phyloP scores from a whole-genome alignment of 2,888 invertebrate species.

The Pseudeuparius sepicola region DNA sequence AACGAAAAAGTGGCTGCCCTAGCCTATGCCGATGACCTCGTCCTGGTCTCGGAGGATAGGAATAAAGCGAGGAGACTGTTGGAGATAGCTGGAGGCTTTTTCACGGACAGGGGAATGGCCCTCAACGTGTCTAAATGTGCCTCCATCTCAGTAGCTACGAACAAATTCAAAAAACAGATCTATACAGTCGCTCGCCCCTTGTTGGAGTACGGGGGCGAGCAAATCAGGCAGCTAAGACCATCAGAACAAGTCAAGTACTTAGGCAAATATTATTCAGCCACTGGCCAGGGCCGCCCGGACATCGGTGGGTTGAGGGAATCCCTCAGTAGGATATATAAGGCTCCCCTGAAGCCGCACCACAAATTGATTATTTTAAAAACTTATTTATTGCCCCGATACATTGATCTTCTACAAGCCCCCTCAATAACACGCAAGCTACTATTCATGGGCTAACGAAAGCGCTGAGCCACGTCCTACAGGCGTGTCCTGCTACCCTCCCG shows the following conservation, averaged over 20 bases:
- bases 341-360: neutral
- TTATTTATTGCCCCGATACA: neutral
- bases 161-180: too few species aligned
- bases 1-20: too few species aligned
- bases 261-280: neutral
- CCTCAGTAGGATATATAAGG: neutral
- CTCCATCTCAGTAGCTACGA: too few species aligned
- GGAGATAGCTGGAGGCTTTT: slow-evolving; percentile 2
- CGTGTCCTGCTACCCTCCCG: slow-evolving; percentile 6
- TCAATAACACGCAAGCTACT: slow-evolving; percentile 12
- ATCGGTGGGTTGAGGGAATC: neutral
- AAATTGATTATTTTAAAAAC: neutral
- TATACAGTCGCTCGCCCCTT: too few species aligned
- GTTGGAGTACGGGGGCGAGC: too few species aligned
- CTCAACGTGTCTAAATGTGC: too few species aligned
- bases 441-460: too few species aligned
- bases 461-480: slow-evolving; percentile 10
- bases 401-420: slow-evolving; percentile 9
- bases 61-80: slow-evolving; percentile 2
- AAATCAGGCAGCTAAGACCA: too few species aligned
- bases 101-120: too few species aligned
- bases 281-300: neutral
- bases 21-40: slow-evolving; percentile 10
- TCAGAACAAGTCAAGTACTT: too few species aligned
- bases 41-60: too few species aligned